Evolutionary conservation across 2,113 vertebrate species (phyloP).

Genomic region (Zootoca vivipara): DNA sequence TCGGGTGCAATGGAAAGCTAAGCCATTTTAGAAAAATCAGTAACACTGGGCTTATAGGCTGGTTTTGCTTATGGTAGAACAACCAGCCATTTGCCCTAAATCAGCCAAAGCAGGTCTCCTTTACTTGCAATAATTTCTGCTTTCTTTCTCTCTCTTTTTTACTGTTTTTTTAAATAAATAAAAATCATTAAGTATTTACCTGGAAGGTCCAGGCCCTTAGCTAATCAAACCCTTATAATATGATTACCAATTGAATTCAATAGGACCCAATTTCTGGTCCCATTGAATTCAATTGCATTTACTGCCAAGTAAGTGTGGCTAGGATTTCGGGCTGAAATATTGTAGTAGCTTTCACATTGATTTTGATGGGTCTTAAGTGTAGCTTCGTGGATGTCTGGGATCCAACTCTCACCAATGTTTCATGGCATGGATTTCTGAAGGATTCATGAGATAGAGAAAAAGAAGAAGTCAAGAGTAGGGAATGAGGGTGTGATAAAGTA

Average conservation of each 20-base stretch:
- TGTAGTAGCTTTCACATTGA: background rate
- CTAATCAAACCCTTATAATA: background rate
- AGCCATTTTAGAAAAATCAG: background rate
- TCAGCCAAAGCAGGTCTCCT: background rate
- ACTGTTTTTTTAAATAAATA: no score
- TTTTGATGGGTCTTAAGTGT: background rate
- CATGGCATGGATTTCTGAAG: background rate
- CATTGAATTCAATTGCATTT: no score
- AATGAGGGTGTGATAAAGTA: background rate
- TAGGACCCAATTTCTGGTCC: no score
- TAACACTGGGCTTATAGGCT: background rate
- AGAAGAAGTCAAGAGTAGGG: slow-evolving; percentile 14
- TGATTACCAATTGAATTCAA: no score
- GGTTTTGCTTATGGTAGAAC: background rate
- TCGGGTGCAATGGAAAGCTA: background rate
- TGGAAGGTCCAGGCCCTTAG: background rate
- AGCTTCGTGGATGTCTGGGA: background rate
- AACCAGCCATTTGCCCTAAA: background rate
- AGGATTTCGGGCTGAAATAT: no score
- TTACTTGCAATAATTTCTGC: background rate
- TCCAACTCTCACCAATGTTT: no score
- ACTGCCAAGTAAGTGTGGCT: no score
- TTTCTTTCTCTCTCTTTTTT: background rate
- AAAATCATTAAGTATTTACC: background rate
- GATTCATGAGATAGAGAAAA: background rate